A percentile compares a stretch with the other conserved stretches of the same genome.
Conservation (phyloP, 2,888 invertebrate genomes). For the Nymphalis c-album region DNA sequence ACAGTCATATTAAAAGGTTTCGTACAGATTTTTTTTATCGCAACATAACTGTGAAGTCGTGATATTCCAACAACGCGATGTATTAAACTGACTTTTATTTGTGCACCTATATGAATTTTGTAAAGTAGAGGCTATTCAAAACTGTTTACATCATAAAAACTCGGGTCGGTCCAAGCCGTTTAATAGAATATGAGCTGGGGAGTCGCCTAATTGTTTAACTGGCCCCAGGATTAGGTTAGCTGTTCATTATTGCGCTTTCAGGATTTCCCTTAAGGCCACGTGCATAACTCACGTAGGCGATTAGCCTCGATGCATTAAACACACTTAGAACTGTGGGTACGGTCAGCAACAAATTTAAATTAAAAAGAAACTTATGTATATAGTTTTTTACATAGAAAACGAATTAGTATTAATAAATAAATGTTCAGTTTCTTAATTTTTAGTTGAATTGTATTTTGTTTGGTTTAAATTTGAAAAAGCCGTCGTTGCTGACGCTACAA, state of each 20-base stretch:
- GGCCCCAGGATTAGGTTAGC: conserved; percentile 59
- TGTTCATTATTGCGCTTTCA: conserved; percentile 69
- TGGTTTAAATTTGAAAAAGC: too few relatives aligned
- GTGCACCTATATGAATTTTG: neutral
- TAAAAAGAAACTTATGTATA: neutral
- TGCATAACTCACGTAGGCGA: conserved; percentile 47
- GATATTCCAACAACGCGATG: too few relatives aligned
- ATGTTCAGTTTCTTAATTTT: too few relatives aligned
- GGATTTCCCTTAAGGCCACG: conserved; percentile 58
- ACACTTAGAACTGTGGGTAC: conserved; percentile 13
- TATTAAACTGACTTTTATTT: too few relatives aligned
- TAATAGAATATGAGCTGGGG: conserved; percentile 36
- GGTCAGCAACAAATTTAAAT: conserved; percentile 4
- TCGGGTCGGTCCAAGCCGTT: conserved; percentile 10
- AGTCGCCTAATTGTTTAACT: conserved; percentile 66
- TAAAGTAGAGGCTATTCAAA: neutral
- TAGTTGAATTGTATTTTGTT: too few relatives aligned
- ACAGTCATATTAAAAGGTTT: too few relatives aligned
- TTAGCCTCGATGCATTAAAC: conserved; percentile 47
- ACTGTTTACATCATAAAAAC: conserved; percentile 7
- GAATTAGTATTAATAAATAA: too few relatives aligned
- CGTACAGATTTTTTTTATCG: too few relatives aligned
- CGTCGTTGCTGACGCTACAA: neutral
- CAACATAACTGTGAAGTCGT: too few relatives aligned
- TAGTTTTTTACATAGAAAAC: too few relatives aligned